Evolutionary conservation across 2,113 vertebrate species (phyloP).

Genomic region (Anseranas semipalmata): DNA sequence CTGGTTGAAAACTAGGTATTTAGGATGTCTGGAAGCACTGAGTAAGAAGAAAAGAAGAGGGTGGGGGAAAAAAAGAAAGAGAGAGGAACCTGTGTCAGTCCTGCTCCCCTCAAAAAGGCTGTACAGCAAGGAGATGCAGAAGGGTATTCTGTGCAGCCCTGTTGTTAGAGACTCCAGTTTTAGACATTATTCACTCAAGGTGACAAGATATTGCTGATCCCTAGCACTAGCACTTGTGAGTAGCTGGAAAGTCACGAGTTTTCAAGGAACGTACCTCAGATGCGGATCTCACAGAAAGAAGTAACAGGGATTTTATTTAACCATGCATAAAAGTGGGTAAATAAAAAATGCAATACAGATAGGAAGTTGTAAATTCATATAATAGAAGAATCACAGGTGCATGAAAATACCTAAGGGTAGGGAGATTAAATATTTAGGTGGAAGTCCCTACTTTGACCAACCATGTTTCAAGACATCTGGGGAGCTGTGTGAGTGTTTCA

Average conservation of each 20-base stretch:
- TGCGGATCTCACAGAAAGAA: not conserved
- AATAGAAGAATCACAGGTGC: not conserved
- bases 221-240: too few species aligned
- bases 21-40: not conserved
- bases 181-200: not conserved
- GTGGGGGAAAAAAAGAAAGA: accelerated
- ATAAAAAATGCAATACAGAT: not conserved
- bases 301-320: not conserved
- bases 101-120: not conserved
- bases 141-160: not conserved
- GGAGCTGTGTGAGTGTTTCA: not conserved
- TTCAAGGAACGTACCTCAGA: not conserved
- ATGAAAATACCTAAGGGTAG: not conserved
- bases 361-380: not conserved
- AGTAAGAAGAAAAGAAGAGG: not conserved
- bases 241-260: not conserved
- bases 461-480: not conserved
- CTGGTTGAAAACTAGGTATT: not conserved
- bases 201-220: not conserved
- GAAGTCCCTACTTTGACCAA: not conserved
- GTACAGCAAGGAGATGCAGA: not conserved
- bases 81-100: not conserved
- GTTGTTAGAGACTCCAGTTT: not conserved
- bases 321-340: not conserved
- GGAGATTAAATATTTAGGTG: not conserved